phyloP scores from a whole-genome alignment of 2,797 vertebrate genomes.

The Lophius americanus region DNA sequence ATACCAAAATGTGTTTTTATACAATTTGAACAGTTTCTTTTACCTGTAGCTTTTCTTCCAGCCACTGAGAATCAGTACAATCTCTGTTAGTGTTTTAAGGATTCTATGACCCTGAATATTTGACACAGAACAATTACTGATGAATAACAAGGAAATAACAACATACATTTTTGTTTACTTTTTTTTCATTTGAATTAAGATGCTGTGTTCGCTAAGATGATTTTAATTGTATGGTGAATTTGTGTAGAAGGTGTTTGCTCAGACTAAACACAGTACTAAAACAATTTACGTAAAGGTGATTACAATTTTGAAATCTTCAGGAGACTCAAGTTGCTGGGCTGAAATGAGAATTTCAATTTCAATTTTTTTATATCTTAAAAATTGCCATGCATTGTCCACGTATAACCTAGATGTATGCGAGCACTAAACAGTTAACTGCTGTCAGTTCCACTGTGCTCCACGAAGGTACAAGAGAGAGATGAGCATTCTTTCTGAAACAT shows the following conservation, averaged over 20 bases:
- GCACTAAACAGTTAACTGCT: too few relatives aligned
- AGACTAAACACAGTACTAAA: not conserved
- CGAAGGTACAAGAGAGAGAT: too few relatives aligned
- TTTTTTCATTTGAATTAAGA: not conserved
- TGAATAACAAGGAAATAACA: not conserved
- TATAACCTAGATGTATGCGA: too few relatives aligned
- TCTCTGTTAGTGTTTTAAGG: too few relatives aligned
- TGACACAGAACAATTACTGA: not conserved
- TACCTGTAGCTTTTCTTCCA: not conserved
- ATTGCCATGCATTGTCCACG: too few relatives aligned
- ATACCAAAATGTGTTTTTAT: not conserved
- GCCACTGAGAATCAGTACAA: not conserved
- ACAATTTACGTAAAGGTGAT: not conserved
- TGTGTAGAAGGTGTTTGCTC: too few relatives aligned
- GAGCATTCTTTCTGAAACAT: too few relatives aligned
- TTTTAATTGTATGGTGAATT: too few relatives aligned
- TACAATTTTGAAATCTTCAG: constrained; percentile 3
- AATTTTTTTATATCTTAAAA: too few relatives aligned
- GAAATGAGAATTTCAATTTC: too few relatives aligned
- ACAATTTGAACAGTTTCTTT: not conserved
- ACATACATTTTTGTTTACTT: not conserved
- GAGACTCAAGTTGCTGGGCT: not conserved
- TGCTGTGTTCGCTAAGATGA: too few relatives aligned
- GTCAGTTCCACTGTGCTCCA: too few relatives aligned
- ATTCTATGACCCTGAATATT: not conserved